Percentiles rank a stretch among this genome's conserved stretches.
Conservation (phyloP, 2,888 invertebrate genomes). For the Hirtodrosophila cameraria region DNA sequence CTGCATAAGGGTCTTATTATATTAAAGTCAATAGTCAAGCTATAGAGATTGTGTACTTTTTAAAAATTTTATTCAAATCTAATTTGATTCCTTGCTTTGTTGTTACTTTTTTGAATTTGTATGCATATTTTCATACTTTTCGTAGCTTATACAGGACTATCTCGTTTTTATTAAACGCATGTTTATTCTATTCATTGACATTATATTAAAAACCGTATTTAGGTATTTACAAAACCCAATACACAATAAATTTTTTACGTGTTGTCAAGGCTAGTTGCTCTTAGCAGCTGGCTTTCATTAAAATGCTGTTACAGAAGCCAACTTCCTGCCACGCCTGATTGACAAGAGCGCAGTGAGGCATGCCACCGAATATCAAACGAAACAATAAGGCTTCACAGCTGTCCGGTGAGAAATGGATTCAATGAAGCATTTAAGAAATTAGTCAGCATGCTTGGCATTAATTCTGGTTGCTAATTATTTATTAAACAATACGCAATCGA, state of each 20-base stretch:
- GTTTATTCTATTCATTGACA: no score
- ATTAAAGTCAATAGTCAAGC: no score
- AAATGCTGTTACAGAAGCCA: slow-evolving; percentile 10
- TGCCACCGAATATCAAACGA: slow-evolving; percentile 25
- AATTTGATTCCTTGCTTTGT: no score
- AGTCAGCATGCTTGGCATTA: slow-evolving; percentile 28
- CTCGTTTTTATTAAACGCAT: no score
- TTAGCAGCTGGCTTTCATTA: slow-evolving; percentile 31
- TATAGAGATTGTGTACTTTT: no score
- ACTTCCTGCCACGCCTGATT: slow-evolving; percentile 31
- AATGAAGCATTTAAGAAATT: slow-evolving; percentile 33
- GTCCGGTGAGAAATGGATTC: slow-evolving; percentile 9
- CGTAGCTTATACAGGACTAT: no score
- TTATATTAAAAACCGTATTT: no score
- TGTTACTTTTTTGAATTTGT: no score
- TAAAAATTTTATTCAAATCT: no score
- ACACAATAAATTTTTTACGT: background rate
- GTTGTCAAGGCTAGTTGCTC: background rate
- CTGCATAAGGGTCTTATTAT: no score
- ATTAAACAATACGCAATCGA: slow-evolving; percentile 29
- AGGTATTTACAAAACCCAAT: background rate
- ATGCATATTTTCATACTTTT: no score
- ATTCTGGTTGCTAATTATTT: slow-evolving; percentile 48
- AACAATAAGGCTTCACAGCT: slow-evolving; percentile 5
- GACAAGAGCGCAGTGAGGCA: slow-evolving; percentile 24